Base-by-base conservation (phyloP, 2,797 vertebrate genomes). In the Chiroxiphia lanceolata region DNA sequence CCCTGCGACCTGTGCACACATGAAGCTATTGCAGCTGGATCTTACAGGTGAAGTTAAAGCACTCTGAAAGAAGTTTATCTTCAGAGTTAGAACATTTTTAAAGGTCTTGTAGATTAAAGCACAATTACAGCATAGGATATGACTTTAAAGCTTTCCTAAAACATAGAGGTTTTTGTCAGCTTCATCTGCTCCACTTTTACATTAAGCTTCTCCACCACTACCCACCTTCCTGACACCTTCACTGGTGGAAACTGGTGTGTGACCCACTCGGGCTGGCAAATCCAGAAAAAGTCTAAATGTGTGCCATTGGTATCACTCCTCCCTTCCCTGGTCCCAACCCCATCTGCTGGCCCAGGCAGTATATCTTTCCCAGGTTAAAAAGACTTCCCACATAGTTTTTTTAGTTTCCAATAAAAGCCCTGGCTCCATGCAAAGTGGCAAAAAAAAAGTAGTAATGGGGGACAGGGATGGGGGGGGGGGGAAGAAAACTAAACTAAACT, bases 221-320 rank as follows among this genome's bases (percentile, higher is more conserved):
- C 3, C 16, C 14, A 65, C 4, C 3, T 9, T 75, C 34, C 44
- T 80, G 34, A 51, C 31, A 10, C 6, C 18, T 69, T 51, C 31
- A n/a, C 29, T 6, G 2, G 11, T 61, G 15, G 23, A 87, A 78
- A 20, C 9, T 71, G 33, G 2, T 3, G 0, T 44, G 34, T 69
- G 19, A 57, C 8, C 20, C 59, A 77, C 12, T 0, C n/a, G 7
- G 11, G 9, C 29, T 44, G 15, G 3, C 12, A 77, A 56, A 83
- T n/a, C 5, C 59, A 63, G 31, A 65, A 48, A 34, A 89, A 63
- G 9, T 14, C 8, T 27, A 57, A 68, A 31, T 18, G 3, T 6
- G 1, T 77, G 16, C 3, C 10, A 1, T 0, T 47, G 10, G 2
- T 44, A 33, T 40, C 1, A 1, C 8, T 70, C 3, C 29, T 56